Base-by-base conservation (phyloP, 2,888 invertebrate species). In the Epinotia bilunana region DNA sequence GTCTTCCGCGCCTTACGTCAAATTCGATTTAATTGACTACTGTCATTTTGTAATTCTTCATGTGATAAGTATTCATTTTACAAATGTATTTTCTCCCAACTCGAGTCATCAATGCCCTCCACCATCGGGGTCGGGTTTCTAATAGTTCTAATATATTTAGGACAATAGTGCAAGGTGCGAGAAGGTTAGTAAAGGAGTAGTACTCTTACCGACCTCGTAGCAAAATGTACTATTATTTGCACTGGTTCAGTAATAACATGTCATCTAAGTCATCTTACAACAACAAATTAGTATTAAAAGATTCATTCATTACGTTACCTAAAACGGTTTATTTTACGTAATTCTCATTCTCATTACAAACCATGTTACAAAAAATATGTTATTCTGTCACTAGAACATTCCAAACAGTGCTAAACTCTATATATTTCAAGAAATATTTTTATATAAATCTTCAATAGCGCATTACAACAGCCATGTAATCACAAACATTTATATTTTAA, bases 391-490 rank as follows among this genome's bases (percentile, higher is more conserved):
- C 60, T 71, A 64, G 64, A 74, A 71, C 64, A 65, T 70, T 58
- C 64, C 53, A 60, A 53, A 70, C 60, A 60, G 33, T 55, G 61
- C 60, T 64, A 23, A 60, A 64, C 3, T 61, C 39, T 74, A 70
- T 61, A 65, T 55, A 69, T 69, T 53, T 58, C 18, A 28, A 43
- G 58, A 71, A 75, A 67, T 71, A 74, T 71, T 60, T 53, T 62
- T 64, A 64, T 75, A 61, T 65, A 57, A 33, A 43, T 43, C 65
- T 57, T 67, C 61, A 53, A 61, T 62, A 60, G 61, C 71, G 71
- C 61, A 61, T 71, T 78, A 80, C 77, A 83, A 85, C 87, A 88
- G 86, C 86, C 85, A 81, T 83, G 75, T 80, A 79, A 87, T 84
- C 86, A 86, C 85, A 71, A 72, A 72, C 79, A 78, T 80, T 71